phyloP scores from a whole-genome alignment of 2,797 vertebrate species.

The Pseudocheirus occidentalis region DNA sequence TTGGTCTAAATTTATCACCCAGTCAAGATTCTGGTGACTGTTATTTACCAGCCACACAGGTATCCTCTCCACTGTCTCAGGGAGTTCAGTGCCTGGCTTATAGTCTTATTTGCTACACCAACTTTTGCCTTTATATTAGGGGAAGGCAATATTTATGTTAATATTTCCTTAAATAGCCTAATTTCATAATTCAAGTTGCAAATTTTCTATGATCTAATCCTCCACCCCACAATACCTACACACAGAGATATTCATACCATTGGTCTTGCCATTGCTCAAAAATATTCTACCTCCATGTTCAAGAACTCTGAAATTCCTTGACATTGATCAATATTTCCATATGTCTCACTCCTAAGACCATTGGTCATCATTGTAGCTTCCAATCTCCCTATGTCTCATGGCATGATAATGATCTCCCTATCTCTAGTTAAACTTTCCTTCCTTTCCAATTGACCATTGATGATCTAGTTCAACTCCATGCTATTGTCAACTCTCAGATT shows the following conservation, averaged over 20 bases:
- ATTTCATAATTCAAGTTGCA: not conserved
- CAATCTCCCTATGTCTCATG: not conserved
- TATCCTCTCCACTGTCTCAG: not conserved
- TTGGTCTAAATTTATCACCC: not conserved
- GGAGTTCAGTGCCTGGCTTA: not conserved
- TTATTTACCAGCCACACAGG: not conserved
- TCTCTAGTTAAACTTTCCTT: not conserved
- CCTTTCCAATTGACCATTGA: not conserved
- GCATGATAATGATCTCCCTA: not conserved
- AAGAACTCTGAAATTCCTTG: not conserved
- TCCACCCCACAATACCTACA: not conserved
- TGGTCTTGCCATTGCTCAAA: not conserved
- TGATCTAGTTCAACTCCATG: not conserved
- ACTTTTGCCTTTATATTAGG: not conserved
- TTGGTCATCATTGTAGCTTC: not conserved
- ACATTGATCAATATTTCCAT: not conserved
- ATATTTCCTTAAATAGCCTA: not conserved
- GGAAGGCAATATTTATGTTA: not conserved
- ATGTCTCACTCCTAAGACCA: not conserved
- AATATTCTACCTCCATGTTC: not conserved
- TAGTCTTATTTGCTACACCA: not conserved
- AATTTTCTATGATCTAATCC: not conserved
- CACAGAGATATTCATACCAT: not conserved
- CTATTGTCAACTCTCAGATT: not conserved
- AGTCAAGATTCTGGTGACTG: not conserved